Percentiles rank a stretch among this genome's conserved stretches.
These are phyloP conservation scores for Mustela nigripes DNA, from an alignment of 2,113 vertebrate genomes.

Conservation along the genomic window DNA sequence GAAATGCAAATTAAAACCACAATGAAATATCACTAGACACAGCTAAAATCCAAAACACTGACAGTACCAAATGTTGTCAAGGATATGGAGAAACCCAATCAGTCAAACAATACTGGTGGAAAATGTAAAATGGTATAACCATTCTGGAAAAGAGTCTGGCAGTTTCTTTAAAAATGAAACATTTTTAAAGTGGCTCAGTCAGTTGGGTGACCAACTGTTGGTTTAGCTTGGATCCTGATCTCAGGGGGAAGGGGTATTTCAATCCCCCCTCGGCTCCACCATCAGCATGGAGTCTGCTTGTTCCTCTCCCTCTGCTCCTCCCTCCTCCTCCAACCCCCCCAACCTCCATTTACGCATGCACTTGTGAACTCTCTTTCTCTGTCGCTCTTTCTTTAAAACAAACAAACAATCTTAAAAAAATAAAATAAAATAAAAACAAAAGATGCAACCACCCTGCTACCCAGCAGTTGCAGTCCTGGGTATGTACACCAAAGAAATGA, in stretches of 20 bases:
- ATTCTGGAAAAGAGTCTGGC: not conserved
- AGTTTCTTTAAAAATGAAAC: not conserved
- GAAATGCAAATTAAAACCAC: constrained; percentile 9
- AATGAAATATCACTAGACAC: not conserved
- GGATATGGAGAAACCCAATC: not conserved
- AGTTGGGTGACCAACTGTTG: not conserved
- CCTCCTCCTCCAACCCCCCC: not conserved
- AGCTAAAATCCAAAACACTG: not conserved
- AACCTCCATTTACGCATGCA: not conserved
- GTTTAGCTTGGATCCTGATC: not conserved
- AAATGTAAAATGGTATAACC: not conserved
- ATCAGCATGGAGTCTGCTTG: not conserved
- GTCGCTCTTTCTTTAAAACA: not conserved
- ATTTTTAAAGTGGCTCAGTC: not conserved
- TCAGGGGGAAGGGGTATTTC: no score
- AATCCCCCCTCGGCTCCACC: not conserved
- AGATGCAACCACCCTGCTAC: not conserved
- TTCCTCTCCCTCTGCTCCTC: not conserved
- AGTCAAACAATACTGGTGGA: not conserved
- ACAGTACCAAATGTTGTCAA: not conserved
- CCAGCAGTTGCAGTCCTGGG: not conserved
- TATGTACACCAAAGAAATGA: not conserved
- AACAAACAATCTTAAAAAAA: not conserved
- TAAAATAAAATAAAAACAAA: not conserved
- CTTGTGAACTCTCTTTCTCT: not conserved